Percentiles rank a stretch among this genome's conserved stretches.
These are phyloP conservation scores for Caenorhabditis sinica DNA, from an alignment of 2,888 invertebrate species.

Conservation along the genomic window DNA sequence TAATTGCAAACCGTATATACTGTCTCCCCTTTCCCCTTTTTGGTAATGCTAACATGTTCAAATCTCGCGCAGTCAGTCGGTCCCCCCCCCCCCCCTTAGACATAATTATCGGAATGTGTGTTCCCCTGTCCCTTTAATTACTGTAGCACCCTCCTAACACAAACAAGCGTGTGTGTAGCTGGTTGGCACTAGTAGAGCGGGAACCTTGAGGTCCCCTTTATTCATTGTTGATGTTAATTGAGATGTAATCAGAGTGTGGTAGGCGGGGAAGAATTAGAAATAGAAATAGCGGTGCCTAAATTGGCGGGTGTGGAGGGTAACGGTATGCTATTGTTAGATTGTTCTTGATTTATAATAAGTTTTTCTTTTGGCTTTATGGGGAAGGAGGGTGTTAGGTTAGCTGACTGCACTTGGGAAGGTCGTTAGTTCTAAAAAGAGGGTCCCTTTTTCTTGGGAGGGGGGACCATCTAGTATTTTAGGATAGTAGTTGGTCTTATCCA, in stretches of 20 bases:
- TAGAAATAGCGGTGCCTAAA: not conserved
- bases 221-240: constrained; percentile 40
- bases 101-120: constrained; percentile 28
- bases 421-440: too few species aligned
- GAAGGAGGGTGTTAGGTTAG: not conserved
- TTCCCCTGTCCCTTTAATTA: constrained; percentile 18
- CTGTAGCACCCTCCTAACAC: not conserved
- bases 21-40: not conserved
- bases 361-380: too few species aligned
- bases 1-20: constrained; percentile 45
- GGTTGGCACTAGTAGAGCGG: not conserved
- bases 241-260: constrained; percentile 47
- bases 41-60: constrained; percentile 34
- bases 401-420: too few species aligned
- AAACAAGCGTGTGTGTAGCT: constrained; percentile 25
- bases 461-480: too few species aligned
- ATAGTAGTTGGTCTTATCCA: too few species aligned
- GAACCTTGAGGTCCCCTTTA: constrained; percentile 21
- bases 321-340: not conserved
- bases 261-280: not conserved
- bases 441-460: too few species aligned
- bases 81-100: not conserved
- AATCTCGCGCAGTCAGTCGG: constrained; percentile 30
- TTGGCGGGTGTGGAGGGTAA: not conserved
- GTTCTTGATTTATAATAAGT: constrained; percentile 54